Conservation (phyloP, 2,113 vertebrate species). For the Oxygymnocypris stewartii region DNA sequence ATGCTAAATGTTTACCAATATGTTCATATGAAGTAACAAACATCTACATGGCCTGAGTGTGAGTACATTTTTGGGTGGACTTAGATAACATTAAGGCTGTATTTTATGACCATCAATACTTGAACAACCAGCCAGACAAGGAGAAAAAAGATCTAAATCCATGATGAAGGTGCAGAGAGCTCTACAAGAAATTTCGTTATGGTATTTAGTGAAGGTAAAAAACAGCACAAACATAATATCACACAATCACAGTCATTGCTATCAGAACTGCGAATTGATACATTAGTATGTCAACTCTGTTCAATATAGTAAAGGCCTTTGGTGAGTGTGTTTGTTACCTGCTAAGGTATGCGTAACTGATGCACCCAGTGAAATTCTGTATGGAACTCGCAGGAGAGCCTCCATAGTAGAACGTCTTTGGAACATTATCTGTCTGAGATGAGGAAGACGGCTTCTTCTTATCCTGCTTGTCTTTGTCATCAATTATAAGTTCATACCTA, state of each 20-base stretch:
- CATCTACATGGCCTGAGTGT: no score
- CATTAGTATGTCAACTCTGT: not conserved
- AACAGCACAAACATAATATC: not conserved
- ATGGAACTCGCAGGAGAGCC: slow-evolving; percentile 83
- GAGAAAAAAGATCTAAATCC: not conserved
- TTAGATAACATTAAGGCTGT: no score
- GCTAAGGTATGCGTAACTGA: slow-evolving; percentile 92
- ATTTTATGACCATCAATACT: not conserved
- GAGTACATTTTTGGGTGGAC: no score
- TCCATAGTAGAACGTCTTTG: slow-evolving; percentile 87
- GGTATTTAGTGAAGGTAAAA: no score
- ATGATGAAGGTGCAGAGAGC: not conserved
- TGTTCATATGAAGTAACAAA: no score
- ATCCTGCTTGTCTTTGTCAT: slow-evolving; percentile 83
- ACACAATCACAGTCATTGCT: not conserved
- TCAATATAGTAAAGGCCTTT: not conserved
- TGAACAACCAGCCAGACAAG: not conserved
- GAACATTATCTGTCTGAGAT: slow-evolving; percentile 49
- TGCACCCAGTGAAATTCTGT: slow-evolving; percentile 93
- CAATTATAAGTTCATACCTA: slow-evolving; percentile 87
- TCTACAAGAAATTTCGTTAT: not conserved
- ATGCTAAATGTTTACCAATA: no score
- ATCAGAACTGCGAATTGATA: not conserved
- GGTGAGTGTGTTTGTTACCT: slow-evolving; percentile 71
- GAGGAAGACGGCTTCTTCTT: slow-evolving; percentile 73